These are phyloP conservation scores for Aricia artaxerxes DNA, from an alignment of 2,888 invertebrate species.

Conservation along the genomic window DNA sequence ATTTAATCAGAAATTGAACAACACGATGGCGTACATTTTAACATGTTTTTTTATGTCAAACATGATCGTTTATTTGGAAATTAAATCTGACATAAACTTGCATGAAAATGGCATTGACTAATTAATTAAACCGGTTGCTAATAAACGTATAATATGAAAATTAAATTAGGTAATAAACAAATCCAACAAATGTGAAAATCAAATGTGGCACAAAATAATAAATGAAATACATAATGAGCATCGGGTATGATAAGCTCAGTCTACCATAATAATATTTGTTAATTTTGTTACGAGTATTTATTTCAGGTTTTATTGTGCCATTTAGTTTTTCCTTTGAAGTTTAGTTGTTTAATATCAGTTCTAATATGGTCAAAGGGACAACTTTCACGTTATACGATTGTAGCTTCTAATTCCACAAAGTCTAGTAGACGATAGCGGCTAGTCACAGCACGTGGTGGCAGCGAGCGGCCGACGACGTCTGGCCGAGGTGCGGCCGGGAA, in stretches of 20 bases:
- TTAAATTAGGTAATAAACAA: constrained; percentile 11
- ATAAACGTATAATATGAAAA: constrained; percentile 3
- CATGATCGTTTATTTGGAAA: not conserved
- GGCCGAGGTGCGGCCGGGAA: not conserved
- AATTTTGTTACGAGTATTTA: not conserved
- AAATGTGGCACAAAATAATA: constrained; percentile 8
- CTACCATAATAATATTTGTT: not conserved
- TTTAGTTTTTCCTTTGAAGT: too few relatives aligned
- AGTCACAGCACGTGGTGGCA: not conserved
- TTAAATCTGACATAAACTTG: not conserved
- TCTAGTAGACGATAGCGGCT: not conserved
- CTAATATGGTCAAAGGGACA: not conserved
- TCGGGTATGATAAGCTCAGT: constrained; percentile 7
- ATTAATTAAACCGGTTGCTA: constrained; percentile 9
- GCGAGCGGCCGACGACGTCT: not conserved
- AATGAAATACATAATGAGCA: not conserved
- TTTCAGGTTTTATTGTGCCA: too few relatives aligned
- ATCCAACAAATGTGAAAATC: not conserved
- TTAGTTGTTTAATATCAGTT: too few relatives aligned
- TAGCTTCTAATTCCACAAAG: not conserved
- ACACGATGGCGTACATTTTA: not conserved
- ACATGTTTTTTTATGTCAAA: not conserved
- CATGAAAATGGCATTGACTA: not conserved
- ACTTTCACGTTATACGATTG: not conserved
- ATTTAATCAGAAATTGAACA: not conserved